Percentiles rank a stretch among this genome's conserved stretches.
Evolutionary conservation across 2,113 vertebrate species (phyloP).

Genomic region (Myotis lucifugus): DNA sequence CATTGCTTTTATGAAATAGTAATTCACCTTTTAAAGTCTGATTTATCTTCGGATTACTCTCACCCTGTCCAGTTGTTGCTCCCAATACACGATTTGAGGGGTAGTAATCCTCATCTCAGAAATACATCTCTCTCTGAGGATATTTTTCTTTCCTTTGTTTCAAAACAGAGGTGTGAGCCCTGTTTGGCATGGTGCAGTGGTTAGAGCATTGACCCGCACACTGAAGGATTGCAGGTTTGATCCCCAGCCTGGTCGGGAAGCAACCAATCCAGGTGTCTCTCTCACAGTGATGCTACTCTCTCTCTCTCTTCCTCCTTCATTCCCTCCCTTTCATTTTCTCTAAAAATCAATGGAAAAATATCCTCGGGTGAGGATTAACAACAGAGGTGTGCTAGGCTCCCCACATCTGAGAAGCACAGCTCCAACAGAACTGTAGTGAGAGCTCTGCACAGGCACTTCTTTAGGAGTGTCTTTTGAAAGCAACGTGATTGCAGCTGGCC

Average conservation of each 20-base stretch:
- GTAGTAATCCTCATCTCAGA: background rate
- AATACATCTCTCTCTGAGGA: background rate
- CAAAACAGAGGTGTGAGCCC: background rate
- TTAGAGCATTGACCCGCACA: too few relatives aligned
- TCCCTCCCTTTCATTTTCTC: too few relatives aligned
- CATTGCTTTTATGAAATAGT: background rate
- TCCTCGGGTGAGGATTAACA: too few relatives aligned
- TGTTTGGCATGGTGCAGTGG: too few relatives aligned
- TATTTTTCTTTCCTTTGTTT: background rate
- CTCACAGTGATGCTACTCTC: too few relatives aligned
- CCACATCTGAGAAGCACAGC: background rate
- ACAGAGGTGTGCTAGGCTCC: background rate
- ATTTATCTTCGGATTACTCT: background rate
- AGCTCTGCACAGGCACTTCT: background rate
- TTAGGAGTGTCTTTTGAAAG: background rate
- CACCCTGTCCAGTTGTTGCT: background rate
- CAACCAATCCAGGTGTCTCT: too few relatives aligned
- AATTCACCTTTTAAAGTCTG: background rate
- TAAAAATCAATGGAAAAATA: too few relatives aligned
- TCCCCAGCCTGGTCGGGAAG: too few relatives aligned
- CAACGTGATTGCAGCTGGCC: too few relatives aligned
- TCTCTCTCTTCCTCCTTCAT: too few relatives aligned
- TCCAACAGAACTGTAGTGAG: background rate
- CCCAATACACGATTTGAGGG: background rate
- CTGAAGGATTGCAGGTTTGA: too few relatives aligned